These are phyloP conservation scores for Theonella swinhoei DNA, from an alignment of 37 sponge, comb jelly and placozoan genomes.

Conservation along the genomic window DNA sequence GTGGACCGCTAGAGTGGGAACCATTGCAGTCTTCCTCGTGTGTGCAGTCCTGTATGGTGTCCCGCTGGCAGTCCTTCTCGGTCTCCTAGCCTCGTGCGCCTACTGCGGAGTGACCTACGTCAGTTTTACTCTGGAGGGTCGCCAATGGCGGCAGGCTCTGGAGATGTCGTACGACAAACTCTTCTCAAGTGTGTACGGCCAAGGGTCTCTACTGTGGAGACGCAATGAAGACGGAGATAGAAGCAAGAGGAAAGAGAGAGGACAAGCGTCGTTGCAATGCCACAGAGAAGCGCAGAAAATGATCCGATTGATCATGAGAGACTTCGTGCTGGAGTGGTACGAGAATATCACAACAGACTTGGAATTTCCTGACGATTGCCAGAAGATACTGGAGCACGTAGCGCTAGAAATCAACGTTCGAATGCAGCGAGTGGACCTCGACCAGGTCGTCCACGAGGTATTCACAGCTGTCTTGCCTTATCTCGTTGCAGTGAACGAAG, in stretches of 20 bases:
- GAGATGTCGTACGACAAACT: not conserved
- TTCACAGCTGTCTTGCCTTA: slow-evolving; percentile 49
- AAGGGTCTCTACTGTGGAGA: not conserved
- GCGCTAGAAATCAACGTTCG: slow-evolving; percentile 53
- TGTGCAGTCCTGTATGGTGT: not conserved
- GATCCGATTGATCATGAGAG: slow-evolving; percentile 60
- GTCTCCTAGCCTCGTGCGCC: not conserved
- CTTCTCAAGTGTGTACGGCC: not conserved
- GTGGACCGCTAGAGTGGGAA: not conserved
- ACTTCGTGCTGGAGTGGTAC: slow-evolving; percentile 68
- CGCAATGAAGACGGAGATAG: not conserved
- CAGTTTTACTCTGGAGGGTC: slow-evolving; percentile 34
- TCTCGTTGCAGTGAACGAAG: slow-evolving; percentile 59
- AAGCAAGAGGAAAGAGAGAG: not conserved
- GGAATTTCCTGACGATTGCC: slow-evolving; percentile 58
- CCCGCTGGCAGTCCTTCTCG: not conserved
- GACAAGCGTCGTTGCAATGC: slow-evolving; percentile 2
- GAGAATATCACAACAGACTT: slow-evolving; percentile 32
- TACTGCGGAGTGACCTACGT: not conserved
- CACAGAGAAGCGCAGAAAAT: slow-evolving; percentile 76
- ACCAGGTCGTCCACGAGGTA: slow-evolving; percentile 40
- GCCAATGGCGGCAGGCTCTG: not conserved
- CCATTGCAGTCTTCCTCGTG: not conserved
- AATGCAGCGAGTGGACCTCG: slow-evolving; percentile 35
- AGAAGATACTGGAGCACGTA: slow-evolving; percentile 55